Evolutionary conservation across 2,113 vertebrate genomes (phyloP).

Genomic region (Xyliphius kryptos): DNA sequence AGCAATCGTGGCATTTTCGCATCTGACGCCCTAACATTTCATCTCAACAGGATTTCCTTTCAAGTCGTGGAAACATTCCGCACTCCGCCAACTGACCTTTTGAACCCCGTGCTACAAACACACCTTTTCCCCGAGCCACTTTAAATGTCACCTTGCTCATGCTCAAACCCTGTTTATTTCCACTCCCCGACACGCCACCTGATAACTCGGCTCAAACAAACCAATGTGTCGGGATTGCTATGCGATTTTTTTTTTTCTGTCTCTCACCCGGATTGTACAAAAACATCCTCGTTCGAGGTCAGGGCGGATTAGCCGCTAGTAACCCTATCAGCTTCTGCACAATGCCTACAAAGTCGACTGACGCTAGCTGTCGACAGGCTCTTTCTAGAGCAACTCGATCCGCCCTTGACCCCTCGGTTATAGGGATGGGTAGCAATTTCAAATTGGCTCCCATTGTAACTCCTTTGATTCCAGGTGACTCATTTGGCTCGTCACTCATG

Average conservation of each 20-base stretch:
- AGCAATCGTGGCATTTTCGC: slow-evolving; percentile 41
- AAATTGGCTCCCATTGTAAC: too few species aligned
- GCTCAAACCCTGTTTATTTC: slow-evolving; percentile 54
- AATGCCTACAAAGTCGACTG: slow-evolving; percentile 73
- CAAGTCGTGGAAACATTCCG: slow-evolving; percentile 52
- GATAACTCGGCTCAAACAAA: slow-evolving; percentile 58
- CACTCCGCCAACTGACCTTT: slow-evolving; percentile 58
- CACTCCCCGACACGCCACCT: slow-evolving; percentile 62
- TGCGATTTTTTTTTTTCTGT: too few species aligned
- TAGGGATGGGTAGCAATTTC: too few species aligned
- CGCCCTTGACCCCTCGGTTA: slow-evolving; percentile 59
- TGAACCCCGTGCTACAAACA: slow-evolving; percentile 59
- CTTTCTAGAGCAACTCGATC: slow-evolving; percentile 71
- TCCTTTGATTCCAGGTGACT: too few species aligned
- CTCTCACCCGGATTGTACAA: slow-evolving; percentile 74
- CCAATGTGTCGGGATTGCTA: too few species aligned
- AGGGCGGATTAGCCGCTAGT: slow-evolving; percentile 71
- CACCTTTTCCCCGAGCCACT: too few species aligned
- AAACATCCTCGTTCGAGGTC: slow-evolving; percentile 73
- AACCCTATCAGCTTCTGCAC: slow-evolving; percentile 73
- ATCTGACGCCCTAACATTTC: slow-evolving; percentile 55
- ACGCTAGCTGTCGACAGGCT: slow-evolving; percentile 72
- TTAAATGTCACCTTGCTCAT: slow-evolving; percentile 67
- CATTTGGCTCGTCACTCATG: too few species aligned
- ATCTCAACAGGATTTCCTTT: slow-evolving; percentile 58